Percentiles rank a stretch among this genome's conserved stretches.
Conservation (phyloP, 2,113 vertebrate species). For the Phyllostomus discolor region DNA sequence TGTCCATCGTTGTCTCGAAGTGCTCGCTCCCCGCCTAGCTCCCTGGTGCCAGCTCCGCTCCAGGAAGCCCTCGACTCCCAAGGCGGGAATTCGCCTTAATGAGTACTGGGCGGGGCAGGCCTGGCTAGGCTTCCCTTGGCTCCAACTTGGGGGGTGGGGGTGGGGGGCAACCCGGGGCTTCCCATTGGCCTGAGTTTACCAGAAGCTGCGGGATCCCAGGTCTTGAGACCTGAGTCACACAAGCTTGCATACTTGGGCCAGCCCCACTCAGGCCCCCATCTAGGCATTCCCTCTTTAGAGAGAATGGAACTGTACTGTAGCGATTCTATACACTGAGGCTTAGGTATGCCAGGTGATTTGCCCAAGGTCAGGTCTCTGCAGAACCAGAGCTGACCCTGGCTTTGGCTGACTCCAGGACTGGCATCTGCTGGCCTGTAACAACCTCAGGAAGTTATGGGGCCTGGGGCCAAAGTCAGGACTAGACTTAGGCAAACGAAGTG, state of each 20-base stretch:
- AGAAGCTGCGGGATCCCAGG: conserved; percentile 31
- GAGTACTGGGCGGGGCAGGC: background rate
- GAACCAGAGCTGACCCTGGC: background rate
- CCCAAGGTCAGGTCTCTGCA: background rate
- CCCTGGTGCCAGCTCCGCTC: background rate
- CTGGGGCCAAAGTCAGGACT: background rate
- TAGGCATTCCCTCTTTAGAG: background rate
- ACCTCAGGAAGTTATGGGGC: background rate
- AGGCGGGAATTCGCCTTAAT: conserved; percentile 21
- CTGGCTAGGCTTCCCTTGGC: background rate
- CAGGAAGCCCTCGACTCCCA: conserved; percentile 30
- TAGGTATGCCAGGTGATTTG: background rate
- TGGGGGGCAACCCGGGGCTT: conserved; percentile 31
- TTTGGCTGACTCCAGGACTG: background rate
- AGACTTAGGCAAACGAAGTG: background rate
- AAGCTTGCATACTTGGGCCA: background rate
- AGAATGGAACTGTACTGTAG: background rate
- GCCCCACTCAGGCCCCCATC: background rate
- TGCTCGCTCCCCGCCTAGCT: background rate
- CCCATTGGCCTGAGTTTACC: conserved; percentile 29
- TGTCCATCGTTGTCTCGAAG: background rate
- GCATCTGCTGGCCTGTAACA: background rate
- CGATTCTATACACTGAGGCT: background rate
- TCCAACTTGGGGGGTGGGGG: background rate
- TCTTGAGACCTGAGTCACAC: background rate